Conservation (phyloP, 2,113 vertebrate genomes). For the Otocyon megalotis region DNA sequence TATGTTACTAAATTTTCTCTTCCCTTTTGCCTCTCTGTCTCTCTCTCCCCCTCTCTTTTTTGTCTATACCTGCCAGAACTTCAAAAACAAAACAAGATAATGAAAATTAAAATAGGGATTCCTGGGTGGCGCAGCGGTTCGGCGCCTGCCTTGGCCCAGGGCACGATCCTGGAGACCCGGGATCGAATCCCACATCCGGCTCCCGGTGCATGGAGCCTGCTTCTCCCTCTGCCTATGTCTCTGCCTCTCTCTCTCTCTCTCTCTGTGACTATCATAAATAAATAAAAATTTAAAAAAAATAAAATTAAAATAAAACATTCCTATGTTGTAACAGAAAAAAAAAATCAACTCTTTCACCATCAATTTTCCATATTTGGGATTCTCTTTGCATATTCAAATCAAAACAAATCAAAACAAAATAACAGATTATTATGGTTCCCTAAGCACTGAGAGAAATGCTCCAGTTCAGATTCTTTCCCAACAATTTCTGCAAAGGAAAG, state of each 20-base stretch:
- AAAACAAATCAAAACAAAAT: not conserved
- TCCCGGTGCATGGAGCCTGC: too few relatives aligned
- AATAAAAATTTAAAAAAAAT: too few relatives aligned
- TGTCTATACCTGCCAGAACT: not conserved
- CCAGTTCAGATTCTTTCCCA: not conserved
- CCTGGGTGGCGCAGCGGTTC: too few relatives aligned
- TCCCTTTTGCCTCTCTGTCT: not conserved
- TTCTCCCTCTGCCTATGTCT: too few relatives aligned
- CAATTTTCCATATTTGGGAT: not conserved
- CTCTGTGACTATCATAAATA: too few relatives aligned
- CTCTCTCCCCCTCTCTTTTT: not conserved
- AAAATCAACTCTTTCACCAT: not conserved
- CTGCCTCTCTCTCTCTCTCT: too few relatives aligned
- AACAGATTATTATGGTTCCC: not conserved
- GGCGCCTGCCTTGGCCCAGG: too few relatives aligned
- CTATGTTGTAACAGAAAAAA: not conserved
- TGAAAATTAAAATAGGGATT: slow-evolving; percentile 18
- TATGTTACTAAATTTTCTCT: not conserved
- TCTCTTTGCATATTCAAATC: not conserved
- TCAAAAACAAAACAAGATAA: not conserved
- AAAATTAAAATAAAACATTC: not conserved
- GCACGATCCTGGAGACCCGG: too few relatives aligned
- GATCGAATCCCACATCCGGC: too few relatives aligned
- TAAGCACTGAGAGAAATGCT: not conserved
- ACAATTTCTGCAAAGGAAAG: not conserved